Evolutionary conservation across 2,888 invertebrate genomes (phyloP).

Genomic region (Trissolcus brochymenae): DNA sequence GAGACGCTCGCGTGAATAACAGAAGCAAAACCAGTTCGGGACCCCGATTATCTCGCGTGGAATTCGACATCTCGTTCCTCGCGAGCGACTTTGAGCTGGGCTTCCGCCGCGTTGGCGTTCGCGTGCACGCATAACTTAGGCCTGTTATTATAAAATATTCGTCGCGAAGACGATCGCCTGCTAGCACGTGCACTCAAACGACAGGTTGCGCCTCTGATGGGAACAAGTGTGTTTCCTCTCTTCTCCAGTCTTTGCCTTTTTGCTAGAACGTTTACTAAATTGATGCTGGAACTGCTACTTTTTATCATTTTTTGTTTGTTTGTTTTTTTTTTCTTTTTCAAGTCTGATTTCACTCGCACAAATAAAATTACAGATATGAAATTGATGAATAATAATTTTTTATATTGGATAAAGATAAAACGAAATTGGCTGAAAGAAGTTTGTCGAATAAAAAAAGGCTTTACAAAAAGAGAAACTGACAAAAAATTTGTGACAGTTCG

Average conservation of each 20-base stretch:
- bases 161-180: slow-evolving; percentile 24
- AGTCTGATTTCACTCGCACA: background rate
- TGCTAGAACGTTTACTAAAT: background rate
- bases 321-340: too few species aligned
- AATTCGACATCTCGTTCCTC: slow-evolving; percentile 54
- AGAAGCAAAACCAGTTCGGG: slow-evolving; percentile 57
- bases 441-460: too few species aligned
- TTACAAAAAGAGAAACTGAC: too few species aligned
- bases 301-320: background rate
- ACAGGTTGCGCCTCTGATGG: slow-evolving; percentile 29
- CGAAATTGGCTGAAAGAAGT: too few species aligned
- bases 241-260: background rate
- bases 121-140: slow-evolving; percentile 39
- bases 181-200: slow-evolving; percentile 44
- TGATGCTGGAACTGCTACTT: too few species aligned
- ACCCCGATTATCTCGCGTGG: slow-evolving; percentile 53
- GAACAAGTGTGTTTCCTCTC: background rate
- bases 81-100: slow-evolving; percentile 52
- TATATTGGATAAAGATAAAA: too few species aligned
- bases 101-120: slow-evolving; percentile 56
- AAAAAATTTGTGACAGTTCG: too few species aligned
- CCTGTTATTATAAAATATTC: slow-evolving; percentile 44
- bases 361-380: background rate
- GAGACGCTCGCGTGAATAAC: slow-evolving; percentile 54
- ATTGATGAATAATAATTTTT: background rate